Conservation (phyloP, 1,140 invertebrate species). For the Mesaphorura yosii region DNA sequence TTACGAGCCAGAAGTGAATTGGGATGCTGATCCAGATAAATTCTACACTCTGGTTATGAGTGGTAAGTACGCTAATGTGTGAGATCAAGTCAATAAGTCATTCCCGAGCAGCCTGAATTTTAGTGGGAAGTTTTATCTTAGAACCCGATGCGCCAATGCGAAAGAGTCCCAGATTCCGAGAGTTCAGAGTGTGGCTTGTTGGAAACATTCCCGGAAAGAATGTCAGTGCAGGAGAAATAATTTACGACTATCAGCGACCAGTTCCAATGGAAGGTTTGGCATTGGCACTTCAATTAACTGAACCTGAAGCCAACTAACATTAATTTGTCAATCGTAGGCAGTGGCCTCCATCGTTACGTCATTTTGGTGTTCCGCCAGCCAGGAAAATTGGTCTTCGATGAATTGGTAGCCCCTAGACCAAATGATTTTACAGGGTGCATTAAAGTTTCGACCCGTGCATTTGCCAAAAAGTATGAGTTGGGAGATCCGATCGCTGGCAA, state of each 20-base stretch:
- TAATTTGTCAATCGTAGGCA: too few species aligned
- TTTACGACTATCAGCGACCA: too few species aligned
- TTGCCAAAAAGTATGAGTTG: constrained; percentile 69
- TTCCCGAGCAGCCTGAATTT: too few species aligned
- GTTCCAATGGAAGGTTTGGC: too few species aligned
- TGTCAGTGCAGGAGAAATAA: constrained; percentile 57
- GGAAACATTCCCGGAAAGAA: constrained; percentile 73
- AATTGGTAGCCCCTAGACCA: constrained; percentile 33
- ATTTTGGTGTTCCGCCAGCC: constrained; percentile 51
- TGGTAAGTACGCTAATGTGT: too few species aligned
- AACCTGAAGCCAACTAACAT: too few species aligned
- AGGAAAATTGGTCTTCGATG: constrained; percentile 39
- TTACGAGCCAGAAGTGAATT: constrained; percentile 48
- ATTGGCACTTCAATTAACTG: too few species aligned
- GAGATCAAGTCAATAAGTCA: too few species aligned
- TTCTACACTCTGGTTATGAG: constrained; percentile 70
- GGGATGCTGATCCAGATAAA: constrained; percentile 44
- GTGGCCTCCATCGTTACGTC: constrained; percentile 75
- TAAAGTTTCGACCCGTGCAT: constrained; percentile 67
- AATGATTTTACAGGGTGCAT: constrained; percentile 48
- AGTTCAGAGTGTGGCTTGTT: constrained; percentile 87
- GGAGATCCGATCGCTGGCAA: constrained; percentile 74
- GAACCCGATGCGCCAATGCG: too few species aligned
- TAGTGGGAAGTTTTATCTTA: too few species aligned
- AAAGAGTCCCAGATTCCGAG: constrained; percentile 45